Evolutionary conservation across 2,113 vertebrate species (phyloP), one percentile per base, ranked within the genome.

Genomic region (Hystrix brachyura): DNA sequence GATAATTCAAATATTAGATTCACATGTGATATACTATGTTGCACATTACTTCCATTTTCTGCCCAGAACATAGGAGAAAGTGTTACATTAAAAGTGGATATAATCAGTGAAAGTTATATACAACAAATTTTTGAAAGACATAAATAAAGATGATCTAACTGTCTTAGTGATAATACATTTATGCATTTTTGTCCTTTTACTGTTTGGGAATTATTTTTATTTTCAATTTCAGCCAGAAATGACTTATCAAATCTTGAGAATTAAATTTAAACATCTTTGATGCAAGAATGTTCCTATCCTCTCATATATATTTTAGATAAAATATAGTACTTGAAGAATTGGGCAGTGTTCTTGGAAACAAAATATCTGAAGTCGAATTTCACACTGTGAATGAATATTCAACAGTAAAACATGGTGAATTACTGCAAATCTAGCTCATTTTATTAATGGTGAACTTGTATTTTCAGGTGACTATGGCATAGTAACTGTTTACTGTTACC

Each of bases 231-330:
- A 65, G 17, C 60, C 9, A 46, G 46, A 90, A 94, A 48, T 84
- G n/a, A 96, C 29, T 51, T 60, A 27, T 43, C 9, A 21, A 57
- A 87, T 53, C 87, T 94, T 97, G 55, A 95, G 82, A 95, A 88
- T 80, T 60, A 95, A 38, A 94, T 69, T 74, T n/a, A 94, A 86
- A 65, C 67, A 29, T 8, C 87, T 87, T 94, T 51, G n/a, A 15
- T 21, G 83, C 18, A 91, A 78, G 14, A 19, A 62, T 96, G 10
- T 55, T 80, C 55, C 62, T 14, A 82, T 34, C 12, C 64, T 90
- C 14, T 85, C 69, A 82, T 51, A 64, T 79, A 43, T 55, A 93
- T 95, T 96, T 79, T 65, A 91, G 21, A 91, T 67, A 76, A 96
- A 97, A 81, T 90, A 32, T 10, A 53, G 4, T 38, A 72, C 86